Conservation (phyloP, 2,113 vertebrate genomes). For the Uropsilus gracilis region DNA sequence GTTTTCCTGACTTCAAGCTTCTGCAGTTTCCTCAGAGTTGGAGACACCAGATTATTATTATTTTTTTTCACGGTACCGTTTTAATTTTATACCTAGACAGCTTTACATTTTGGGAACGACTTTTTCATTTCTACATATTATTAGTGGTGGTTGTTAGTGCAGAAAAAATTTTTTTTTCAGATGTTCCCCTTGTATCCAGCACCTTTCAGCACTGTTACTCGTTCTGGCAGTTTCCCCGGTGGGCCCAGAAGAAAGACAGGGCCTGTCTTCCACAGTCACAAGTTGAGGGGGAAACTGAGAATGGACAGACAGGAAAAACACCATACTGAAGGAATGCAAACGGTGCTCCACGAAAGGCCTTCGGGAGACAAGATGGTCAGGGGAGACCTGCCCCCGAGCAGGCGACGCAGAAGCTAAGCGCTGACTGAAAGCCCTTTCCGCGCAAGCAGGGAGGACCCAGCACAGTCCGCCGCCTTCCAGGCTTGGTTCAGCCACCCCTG, state of each 20-base stretch:
- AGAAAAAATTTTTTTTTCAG: not conserved
- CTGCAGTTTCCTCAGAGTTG: too few relatives aligned
- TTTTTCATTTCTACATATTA: not conserved
- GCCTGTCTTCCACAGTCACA: not conserved
- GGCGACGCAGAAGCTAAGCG: not conserved
- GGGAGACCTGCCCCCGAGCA: not conserved
- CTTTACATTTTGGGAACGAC: not conserved
- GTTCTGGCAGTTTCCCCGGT: not conserved
- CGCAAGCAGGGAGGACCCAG: fast-evolving
- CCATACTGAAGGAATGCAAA: not conserved
- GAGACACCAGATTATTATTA: not conserved
- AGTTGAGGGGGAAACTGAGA: not conserved
- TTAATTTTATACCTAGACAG: not conserved
- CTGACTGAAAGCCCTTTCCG: not conserved
- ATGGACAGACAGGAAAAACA: not conserved
- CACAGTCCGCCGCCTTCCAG: fast-evolving
- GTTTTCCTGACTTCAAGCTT: too few relatives aligned
- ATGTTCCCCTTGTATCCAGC: not conserved
- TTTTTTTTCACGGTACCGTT: not conserved
- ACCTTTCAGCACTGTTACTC: not conserved
- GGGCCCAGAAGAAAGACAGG: not conserved
- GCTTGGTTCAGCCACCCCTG: fast-evolving
- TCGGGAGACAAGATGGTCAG: not conserved
- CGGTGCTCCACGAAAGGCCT: not conserved
- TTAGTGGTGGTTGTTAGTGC: not conserved